A percentile compares a stretch with the other conserved stretches of the same genome.
phyloP scores from a whole-genome alignment of 1,140 invertebrate species.

The Macrocentrus cingulum region DNA sequence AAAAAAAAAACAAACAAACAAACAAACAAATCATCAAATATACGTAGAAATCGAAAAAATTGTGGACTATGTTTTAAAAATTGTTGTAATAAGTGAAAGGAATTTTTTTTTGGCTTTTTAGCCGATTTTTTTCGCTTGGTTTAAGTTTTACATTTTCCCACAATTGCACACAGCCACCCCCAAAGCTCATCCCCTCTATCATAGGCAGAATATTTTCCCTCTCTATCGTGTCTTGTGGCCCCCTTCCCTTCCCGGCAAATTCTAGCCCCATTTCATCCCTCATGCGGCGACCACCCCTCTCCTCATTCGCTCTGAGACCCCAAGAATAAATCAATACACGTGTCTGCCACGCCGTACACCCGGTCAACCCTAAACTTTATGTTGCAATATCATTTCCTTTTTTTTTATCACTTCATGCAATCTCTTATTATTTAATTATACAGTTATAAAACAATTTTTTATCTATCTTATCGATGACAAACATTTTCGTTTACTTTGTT shows the following conservation, averaged over 20 bases:
- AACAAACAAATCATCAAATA: no score
- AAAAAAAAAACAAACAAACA: no score
- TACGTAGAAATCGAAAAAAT: no score
- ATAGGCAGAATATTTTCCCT: not conserved
- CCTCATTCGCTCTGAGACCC: slow-evolving; percentile 31
- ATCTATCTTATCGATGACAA: no score
- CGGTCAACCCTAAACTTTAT: slow-evolving; percentile 43
- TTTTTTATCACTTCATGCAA: slow-evolving; percentile 5
- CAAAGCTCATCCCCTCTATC: slow-evolving; percentile 7
- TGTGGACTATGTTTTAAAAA: no score
- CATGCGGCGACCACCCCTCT: slow-evolving; percentile 21
- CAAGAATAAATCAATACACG: slow-evolving; percentile 59
- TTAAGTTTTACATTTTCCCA: no score
- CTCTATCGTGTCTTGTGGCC: slow-evolving; percentile 21
- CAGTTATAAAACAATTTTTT: no score
- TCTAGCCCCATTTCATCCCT: slow-evolving; percentile 23
- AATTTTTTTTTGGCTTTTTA: no score
- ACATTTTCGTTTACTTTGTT: no score
- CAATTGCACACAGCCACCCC: slow-evolving; percentile 20
- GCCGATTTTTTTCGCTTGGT: no score
- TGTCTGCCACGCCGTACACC: slow-evolving; percentile 53
- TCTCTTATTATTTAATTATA: not conserved
- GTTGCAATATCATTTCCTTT: slow-evolving; percentile 6
- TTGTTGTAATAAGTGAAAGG: no score
- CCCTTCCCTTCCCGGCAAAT: no score